A percentile compares a stretch with the other conserved stretches of the same genome.
phyloP scores from a whole-genome alignment of 2,113 vertebrate genomes.

The Nasalis larvatus region DNA sequence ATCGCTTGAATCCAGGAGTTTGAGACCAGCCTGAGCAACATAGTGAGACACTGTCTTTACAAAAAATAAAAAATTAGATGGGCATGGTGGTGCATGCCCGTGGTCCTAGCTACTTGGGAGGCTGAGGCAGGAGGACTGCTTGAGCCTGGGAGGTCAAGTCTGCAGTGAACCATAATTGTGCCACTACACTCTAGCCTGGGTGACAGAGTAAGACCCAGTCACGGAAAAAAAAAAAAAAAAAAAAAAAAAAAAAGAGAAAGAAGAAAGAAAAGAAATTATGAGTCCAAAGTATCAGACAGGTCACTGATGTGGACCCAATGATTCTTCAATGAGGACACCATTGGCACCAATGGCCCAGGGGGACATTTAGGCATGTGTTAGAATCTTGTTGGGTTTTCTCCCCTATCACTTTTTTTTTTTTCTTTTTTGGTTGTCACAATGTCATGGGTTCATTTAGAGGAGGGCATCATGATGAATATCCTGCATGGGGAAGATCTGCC shows the following conservation, averaged over 20 bases:
- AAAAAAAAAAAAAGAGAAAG: no score
- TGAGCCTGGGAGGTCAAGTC: no score
- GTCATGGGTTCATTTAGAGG: background rate
- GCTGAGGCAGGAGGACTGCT: background rate
- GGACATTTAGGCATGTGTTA: background rate
- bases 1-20: background rate
- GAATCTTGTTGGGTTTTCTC: background rate
- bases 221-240: no score
- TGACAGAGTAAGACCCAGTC: no score
- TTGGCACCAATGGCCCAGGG: fast-evolving
- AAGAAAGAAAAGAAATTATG: background rate
- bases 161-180: no score
- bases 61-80: background rate
- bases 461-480: background rate
- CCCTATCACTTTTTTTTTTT: fast-evolving
- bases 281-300: background rate
- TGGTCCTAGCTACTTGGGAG: background rate
- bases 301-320: background rate
- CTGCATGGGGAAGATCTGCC: background rate
- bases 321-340: background rate
- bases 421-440: background rate
- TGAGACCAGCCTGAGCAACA: background rate
- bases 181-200: no score
- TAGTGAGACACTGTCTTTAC: background rate
- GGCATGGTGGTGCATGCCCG: background rate